Conservation (phyloP, 2,888 invertebrate genomes). For the Ariolimax columbianus region DNA sequence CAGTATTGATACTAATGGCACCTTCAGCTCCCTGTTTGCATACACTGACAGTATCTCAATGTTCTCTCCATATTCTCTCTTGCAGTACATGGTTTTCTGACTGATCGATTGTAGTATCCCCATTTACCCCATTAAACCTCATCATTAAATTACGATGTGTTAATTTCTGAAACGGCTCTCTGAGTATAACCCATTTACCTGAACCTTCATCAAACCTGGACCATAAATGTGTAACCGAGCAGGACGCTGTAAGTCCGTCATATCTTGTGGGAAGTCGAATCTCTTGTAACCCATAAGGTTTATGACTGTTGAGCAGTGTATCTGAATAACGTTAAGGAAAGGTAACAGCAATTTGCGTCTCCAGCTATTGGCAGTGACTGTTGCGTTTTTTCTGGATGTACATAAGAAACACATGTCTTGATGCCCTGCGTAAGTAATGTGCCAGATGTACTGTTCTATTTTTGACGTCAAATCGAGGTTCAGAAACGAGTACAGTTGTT, state of each 20-base stretch:
- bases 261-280: not conserved
- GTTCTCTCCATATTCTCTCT: no score
- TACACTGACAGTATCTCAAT: no score
- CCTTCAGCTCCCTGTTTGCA: no score
- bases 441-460: conserved; percentile 47
- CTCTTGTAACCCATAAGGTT: not conserved
- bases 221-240: not conserved
- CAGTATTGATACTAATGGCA: no score
- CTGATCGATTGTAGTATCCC: no score
- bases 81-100: no score
- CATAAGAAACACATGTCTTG: conserved; percentile 32
- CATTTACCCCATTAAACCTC: no score
- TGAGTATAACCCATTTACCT: not conserved
- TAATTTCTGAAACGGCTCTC: no score
- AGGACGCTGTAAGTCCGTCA: not conserved
- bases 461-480: not conserved
- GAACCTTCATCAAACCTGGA: not conserved
- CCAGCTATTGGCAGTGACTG: conserved; percentile 41
- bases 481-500: conserved; percentile 37
- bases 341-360: not conserved
- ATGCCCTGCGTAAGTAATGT: conserved; percentile 31
- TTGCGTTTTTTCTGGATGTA: conserved; percentile 31
- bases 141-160: no score
- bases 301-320: not conserved
- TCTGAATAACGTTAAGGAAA: not conserved